phyloP scores from a whole-genome alignment of 92 coral and sea anemone species.

The Porites divaricata region DNA sequence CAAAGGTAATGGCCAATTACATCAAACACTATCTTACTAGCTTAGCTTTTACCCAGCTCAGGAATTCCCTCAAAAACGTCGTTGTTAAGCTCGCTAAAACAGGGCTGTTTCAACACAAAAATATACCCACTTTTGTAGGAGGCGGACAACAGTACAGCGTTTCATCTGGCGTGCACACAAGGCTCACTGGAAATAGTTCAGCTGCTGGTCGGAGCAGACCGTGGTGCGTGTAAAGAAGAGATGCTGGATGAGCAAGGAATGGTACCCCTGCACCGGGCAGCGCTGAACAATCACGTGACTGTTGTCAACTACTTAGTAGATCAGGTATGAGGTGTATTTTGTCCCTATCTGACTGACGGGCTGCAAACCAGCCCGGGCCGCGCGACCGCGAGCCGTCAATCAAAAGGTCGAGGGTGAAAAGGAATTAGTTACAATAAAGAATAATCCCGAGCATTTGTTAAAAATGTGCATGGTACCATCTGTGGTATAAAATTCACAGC shows the following conservation, averaged over 20 bases:
- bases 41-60: too few species aligned
- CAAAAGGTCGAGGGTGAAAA: too few species aligned
- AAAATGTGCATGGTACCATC: too few species aligned
- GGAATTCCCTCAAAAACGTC: too few species aligned
- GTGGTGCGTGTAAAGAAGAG: conserved; percentile 50
- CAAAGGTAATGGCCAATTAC: conserved; percentile 51
- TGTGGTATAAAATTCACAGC: too few species aligned
- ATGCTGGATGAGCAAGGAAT: conserved; percentile 76
- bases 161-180: conserved; percentile 83
- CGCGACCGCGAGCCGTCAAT: too few species aligned
- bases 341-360: too few species aligned
- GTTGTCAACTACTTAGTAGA: conserved; percentile 71
- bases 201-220: conserved; percentile 49
- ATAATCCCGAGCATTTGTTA: too few species aligned
- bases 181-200: conserved; percentile 88
- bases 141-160: conserved; percentile 81
- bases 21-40: neutral
- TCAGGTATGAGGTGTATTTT: conserved; percentile 60
- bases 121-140: conserved; percentile 44
- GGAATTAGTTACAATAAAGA: too few species aligned
- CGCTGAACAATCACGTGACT: conserved; percentile 67
- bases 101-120: neutral
- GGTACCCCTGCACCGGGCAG: conserved; percentile 84
- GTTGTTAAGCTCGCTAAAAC: too few species aligned
- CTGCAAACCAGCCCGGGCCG: too few species aligned